Conservation (phyloP, 2,888 invertebrate species). For the Leptinotarsa peninsularis region DNA sequence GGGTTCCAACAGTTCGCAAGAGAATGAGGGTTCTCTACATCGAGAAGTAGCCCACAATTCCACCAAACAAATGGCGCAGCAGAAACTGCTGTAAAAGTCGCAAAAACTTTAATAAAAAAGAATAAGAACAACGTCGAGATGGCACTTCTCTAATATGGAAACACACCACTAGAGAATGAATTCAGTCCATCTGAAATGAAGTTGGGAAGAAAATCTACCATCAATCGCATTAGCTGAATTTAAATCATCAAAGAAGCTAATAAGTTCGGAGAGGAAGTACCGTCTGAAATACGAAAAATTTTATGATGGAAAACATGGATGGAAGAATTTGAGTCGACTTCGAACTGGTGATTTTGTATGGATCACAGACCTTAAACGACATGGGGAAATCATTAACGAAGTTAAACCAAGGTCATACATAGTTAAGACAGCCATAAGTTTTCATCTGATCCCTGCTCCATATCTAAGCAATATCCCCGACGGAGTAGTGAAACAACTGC, state of each 20-base stretch:
- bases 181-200: background rate
- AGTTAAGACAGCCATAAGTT: background rate
- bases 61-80: background rate
- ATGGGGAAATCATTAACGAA: background rate
- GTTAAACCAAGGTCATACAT: background rate
- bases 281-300: background rate
- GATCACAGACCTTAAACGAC: background rate
- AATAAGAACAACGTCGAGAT: background rate
- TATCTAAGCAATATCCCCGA: background rate
- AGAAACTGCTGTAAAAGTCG: conserved; percentile 8
- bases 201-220: background rate
- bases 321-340: background rate
- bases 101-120: background rate
- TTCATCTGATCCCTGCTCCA: background rate
- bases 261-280: background rate
- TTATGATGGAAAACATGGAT: background rate
- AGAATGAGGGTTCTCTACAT: conserved; percentile 1
- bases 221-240: background rate
- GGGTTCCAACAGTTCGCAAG: background rate
- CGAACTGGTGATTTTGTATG: background rate
- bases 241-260: background rate
- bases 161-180: background rate
- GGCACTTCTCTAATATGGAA: background rate
- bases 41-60: background rate
- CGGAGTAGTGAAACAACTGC: conserved; percentile 1